Base-by-base conservation (phyloP, 2,113 vertebrate species). In the Campylomormyrus numenius region DNA sequence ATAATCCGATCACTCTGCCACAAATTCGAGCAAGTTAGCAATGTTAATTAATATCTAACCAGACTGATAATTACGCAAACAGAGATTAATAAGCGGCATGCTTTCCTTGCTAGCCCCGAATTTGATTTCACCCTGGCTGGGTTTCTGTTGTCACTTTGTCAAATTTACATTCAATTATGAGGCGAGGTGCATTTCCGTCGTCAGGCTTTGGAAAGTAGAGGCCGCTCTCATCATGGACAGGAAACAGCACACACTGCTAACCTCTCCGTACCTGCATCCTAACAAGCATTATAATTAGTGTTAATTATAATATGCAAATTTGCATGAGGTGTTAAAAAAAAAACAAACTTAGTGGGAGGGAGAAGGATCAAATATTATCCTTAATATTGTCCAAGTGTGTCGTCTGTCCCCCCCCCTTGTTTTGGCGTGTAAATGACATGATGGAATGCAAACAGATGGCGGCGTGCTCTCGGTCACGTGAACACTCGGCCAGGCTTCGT, bases 291-390 rank as follows among this genome's bases (percentile, higher is more conserved):
- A 90, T 92, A 92, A 93, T 92, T 92, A 92, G 91, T 83, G 85
- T 80, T 92, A 91, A 92, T 92, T 91, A 92, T 90, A 91, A 92
- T 92, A 93, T 92, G 93, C 93, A 93, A 92, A 92, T 92, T 15
- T n/a, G n/a, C 21, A 87, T 27, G 48, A 5, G 86, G 85, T 80
- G 58, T 66, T 85, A 86, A 90, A 89, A 45, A 88, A 11, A 58
- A 46, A 48, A 87, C 27, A 52, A 53, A 31, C 48, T 46, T 42
- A 46, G 39, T 48, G 17, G 58, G 85, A 58, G 58, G 58, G 31
- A 74, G 27, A n/a, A 19, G 48, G 48, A 90, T 77, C 5, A 70
- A 74, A 70, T 13, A 52, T 48, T 39, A 10, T 52, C 6, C 62
- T 39, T 13, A 6, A 13, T 80, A 15, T 39, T 52, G 88, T 52